These are phyloP conservation scores for Oncopeltus fasciatus DNA, from an alignment of 1,140 invertebrate genomes.

Conservation along the genomic window DNA sequence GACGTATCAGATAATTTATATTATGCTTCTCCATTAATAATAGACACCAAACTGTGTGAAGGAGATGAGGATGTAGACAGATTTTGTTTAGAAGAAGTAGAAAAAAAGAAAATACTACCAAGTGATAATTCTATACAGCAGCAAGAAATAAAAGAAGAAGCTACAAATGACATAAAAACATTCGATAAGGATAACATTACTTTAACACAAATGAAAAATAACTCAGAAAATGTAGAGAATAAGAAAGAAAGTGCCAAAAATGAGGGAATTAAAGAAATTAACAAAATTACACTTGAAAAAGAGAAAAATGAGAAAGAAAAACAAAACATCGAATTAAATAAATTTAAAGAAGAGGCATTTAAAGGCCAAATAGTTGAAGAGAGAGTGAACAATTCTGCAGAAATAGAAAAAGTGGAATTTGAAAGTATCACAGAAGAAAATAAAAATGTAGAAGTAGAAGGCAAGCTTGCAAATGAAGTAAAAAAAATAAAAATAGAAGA, in stretches of 20 bases:
- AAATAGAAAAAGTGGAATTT: neutral
- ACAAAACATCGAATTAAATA: too few relatives aligned
- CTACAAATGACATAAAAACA: neutral
- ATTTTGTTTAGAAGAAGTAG: neutral
- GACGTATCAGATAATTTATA: neutral
- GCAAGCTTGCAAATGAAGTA: slow-evolving; percentile 12
- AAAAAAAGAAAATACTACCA: neutral
- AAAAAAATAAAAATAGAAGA: slow-evolving; percentile 17
- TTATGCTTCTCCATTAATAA: neutral
- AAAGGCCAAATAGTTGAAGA: neutral
- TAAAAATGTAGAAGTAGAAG: slow-evolving; percentile 15
- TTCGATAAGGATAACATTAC: neutral
- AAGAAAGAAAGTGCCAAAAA: neutral
- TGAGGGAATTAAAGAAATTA: too few relatives aligned
- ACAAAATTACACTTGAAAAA: neutral
- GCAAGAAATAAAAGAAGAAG: neutral
- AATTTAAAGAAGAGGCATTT: too few relatives aligned
- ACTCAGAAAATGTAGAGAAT: neutral
- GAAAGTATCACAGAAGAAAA: slow-evolving; percentile 22
- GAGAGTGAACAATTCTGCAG: neutral
- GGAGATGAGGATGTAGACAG: neutral
- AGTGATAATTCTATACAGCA: neutral
- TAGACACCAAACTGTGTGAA: neutral
- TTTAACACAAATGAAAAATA: neutral
- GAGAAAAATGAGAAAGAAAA: neutral